Conservation (phyloP, 2,888 invertebrate genomes). For the Craniophora ligustri region DNA sequence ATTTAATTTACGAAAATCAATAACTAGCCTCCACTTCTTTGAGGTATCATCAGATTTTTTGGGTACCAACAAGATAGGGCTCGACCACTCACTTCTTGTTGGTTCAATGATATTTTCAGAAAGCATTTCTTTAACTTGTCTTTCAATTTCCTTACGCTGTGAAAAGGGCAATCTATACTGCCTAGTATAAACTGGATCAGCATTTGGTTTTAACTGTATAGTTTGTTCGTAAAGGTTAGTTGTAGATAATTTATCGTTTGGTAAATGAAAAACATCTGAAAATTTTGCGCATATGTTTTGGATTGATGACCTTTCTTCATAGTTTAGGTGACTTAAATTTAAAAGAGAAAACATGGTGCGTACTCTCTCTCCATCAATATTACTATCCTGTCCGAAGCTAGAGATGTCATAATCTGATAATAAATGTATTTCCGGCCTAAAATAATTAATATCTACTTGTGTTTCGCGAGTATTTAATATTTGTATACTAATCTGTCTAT, state of each 20-base stretch:
- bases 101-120: neutral
- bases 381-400: neutral
- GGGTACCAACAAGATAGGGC: neutral
- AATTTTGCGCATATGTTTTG: neutral
- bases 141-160: neutral
- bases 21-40: neutral
- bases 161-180: too few species aligned
- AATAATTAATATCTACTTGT: neutral
- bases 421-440: conserved; percentile 1
- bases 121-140: neutral
- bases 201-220: neutral
- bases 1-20: neutral
- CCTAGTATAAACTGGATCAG: too few species aligned
- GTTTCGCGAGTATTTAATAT: conserved; percentile 1
- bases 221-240: neutral
- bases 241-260: neutral
- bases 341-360: neutral
- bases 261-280: neutral
- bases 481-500: conserved; percentile 1
- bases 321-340: neutral
- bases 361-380: neutral
- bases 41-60: neutral
- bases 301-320: neutral
- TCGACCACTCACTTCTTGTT: neutral
- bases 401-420: neutral